Evolutionary conservation across 2,888 invertebrate genomes (phyloP).

Genomic region (Ochropacha duplaris): DNA sequence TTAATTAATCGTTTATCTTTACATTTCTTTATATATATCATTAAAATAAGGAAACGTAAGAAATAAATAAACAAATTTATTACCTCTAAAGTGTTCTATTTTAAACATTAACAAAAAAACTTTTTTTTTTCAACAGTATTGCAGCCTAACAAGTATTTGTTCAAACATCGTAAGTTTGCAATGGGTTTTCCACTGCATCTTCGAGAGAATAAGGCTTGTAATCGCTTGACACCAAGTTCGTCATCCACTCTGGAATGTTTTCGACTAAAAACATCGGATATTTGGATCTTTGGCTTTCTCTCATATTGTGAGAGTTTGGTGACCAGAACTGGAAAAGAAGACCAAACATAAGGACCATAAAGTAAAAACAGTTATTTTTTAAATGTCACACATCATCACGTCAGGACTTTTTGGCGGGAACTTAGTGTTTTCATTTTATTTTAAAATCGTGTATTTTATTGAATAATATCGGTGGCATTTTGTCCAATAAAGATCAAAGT

Average conservation of each 20-base stretch:
- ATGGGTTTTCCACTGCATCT: slow-evolving; percentile 47
- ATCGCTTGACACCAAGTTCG: slow-evolving; percentile 40
- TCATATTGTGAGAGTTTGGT: slow-evolving; percentile 26
- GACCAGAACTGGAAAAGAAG: slow-evolving; percentile 38
- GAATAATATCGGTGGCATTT: too few species aligned
- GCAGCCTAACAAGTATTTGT: slow-evolving; percentile 25
- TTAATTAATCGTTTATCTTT: too few species aligned
- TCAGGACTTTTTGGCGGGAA: too few species aligned
- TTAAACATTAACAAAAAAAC: slow-evolving; percentile 6
- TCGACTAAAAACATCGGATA: slow-evolving; percentile 42
- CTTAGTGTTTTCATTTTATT: too few species aligned
- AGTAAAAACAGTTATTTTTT: too few species aligned
- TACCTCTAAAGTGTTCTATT: neutral
- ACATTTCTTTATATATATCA: too few species aligned
- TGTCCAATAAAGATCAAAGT: too few species aligned
- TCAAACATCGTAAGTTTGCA: slow-evolving; percentile 37
- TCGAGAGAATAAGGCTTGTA: slow-evolving; percentile 46
- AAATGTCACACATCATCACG: too few species aligned
- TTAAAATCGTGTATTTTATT: too few species aligned
- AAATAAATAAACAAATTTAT: neutral
- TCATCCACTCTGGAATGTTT: slow-evolving; percentile 46
- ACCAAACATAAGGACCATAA: too few species aligned
- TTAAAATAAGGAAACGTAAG: neutral
- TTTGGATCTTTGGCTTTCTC: slow-evolving; percentile 30
- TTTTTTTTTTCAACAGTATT: slow-evolving; percentile 23